Percentiles rank a stretch among this genome's conserved stretches.
Evolutionary conservation across 2,888 invertebrate species (phyloP).

Genomic region (Scaptomyza parva): DNA sequence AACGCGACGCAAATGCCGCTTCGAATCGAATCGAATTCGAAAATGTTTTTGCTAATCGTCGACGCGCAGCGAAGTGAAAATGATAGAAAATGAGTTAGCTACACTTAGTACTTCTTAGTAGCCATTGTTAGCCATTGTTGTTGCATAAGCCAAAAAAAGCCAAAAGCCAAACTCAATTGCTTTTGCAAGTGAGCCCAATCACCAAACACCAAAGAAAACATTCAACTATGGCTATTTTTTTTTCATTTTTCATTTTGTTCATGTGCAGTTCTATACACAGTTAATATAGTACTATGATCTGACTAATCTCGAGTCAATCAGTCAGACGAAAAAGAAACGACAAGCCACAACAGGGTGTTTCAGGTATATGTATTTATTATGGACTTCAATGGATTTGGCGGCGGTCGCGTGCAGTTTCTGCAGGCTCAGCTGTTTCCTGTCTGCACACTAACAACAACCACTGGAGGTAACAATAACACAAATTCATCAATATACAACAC

Average conservation of each 20-base stretch:
- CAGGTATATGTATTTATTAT: slow-evolving; percentile 37
- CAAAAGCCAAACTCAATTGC: too few relatives aligned
- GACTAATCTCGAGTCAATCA: too few relatives aligned
- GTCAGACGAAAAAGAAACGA: too few relatives aligned
- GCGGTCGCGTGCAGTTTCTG: slow-evolving; percentile 83
- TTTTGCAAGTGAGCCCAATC: neutral
- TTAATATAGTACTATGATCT: slow-evolving; percentile 14
- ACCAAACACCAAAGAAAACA: neutral
- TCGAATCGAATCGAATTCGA: neutral
- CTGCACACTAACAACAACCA: slow-evolving; percentile 80
- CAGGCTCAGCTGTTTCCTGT: slow-evolving; percentile 85
- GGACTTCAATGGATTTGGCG: slow-evolving; percentile 65
- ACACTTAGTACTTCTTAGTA: too few relatives aligned
- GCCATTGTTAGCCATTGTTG: neutral
- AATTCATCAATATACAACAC: slow-evolving; percentile 1
- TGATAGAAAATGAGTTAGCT: slow-evolving; percentile 4
- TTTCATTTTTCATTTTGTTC: neutral
- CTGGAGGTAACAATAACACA: slow-evolving; percentile 71
- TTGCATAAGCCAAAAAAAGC: neutral
- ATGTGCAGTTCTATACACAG: neutral
- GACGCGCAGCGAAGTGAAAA: neutral
- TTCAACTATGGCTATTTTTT: neutral
- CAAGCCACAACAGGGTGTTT: neutral
- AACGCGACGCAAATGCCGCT: slow-evolving; percentile 39
- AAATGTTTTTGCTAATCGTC: slow-evolving; percentile 17